Conservation (phyloP, 2,113 vertebrate species). For the Bos javanicus region DNA sequence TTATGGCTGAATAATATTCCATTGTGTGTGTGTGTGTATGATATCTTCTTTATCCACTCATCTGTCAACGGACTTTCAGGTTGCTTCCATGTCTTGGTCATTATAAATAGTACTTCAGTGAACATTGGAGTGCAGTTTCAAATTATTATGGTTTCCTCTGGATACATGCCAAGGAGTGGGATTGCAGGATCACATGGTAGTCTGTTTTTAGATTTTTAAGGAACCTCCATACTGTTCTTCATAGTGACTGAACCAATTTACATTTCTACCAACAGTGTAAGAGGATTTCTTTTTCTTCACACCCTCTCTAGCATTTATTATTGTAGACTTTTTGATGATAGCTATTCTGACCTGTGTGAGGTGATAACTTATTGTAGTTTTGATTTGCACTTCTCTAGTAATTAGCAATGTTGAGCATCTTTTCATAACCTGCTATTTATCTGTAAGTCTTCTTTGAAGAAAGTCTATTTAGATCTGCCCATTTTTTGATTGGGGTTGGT, state of each 20-base stretch:
- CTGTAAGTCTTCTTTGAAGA: not conserved
- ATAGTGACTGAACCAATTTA: not conserved
- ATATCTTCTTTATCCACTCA: not conserved
- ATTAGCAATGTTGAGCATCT: not conserved
- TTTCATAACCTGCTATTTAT: not conserved
- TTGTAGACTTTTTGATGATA: not conserved
- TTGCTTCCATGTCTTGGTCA: not conserved
- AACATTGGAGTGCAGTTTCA: not conserved
- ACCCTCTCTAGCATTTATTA: not conserved
- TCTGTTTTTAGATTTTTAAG: not conserved
- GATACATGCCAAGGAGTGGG: not conserved
- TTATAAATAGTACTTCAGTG: not conserved
- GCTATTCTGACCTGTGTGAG: not conserved
- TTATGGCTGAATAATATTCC: not conserved
- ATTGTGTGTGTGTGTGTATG: not conserved
- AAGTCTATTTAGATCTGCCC: not conserved
- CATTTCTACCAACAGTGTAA: not conserved
- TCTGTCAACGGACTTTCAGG: not conserved
- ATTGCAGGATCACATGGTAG: not conserved
- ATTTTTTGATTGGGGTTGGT: not conserved
- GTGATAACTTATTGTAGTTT: not conserved
- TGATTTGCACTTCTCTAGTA: not conserved
- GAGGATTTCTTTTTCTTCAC: not conserved
- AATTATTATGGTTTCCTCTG: not conserved
- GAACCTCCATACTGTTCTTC: not conserved